Evolutionary conservation across 2,797 vertebrate genomes (phyloP).

Genomic region (Schizothorax lantsangensis): DNA sequence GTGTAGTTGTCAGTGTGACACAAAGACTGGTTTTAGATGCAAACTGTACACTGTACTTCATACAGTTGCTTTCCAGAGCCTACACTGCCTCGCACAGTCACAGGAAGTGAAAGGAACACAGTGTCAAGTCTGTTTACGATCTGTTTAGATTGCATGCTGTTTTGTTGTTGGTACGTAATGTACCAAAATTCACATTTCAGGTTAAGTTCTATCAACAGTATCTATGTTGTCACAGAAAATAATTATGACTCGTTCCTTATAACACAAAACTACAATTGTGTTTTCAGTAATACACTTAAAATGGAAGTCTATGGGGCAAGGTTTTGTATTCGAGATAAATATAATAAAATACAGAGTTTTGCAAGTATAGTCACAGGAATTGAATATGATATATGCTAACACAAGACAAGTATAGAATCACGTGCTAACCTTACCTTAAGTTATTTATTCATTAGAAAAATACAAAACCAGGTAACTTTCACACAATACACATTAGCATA

Average conservation of each 20-base stretch:
- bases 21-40: background rate
- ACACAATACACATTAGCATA: background rate
- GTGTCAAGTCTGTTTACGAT: slow-evolving; percentile 13
- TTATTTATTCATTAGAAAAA: background rate
- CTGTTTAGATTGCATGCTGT: background rate
- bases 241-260: background rate
- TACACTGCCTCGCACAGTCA: background rate
- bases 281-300: background rate
- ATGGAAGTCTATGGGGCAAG: background rate
- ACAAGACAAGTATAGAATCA: background rate
- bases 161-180: background rate
- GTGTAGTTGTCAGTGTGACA: background rate
- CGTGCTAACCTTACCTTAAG: background rate
- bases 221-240: background rate
- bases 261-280: background rate
- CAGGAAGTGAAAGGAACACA: slow-evolving; percentile 14
- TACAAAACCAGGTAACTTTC: no score
- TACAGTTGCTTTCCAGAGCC: background rate
- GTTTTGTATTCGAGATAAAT: background rate
- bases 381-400: background rate
- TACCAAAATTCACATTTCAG: background rate
- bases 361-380: background rate
- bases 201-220: background rate
- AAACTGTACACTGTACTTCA: background rate
- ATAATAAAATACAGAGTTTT: background rate